Base-by-base conservation (phyloP, 2,113 vertebrate species). In the Neotragus pygmaeus region DNA sequence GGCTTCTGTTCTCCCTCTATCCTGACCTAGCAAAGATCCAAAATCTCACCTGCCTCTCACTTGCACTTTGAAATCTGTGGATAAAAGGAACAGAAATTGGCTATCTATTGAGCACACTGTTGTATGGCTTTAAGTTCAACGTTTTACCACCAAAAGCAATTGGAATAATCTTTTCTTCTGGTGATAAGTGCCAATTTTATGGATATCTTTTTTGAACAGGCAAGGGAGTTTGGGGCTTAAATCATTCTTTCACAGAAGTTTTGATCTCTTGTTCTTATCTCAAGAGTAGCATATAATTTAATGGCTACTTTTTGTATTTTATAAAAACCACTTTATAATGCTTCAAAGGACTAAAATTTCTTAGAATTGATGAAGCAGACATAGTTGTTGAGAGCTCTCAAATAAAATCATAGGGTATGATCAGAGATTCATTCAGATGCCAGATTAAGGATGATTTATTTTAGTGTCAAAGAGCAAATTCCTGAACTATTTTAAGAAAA, bases 321-420 rank as follows among this genome's bases (percentile, higher is more conserved):
- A 88, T 94, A 96, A 88, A 96, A 96, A 88, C 36, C 43, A 77
- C 64, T 55, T 77, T 89, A 96, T 47, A 88, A 85, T 90, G 11
- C 21, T 81, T 57, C 47, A 86, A 33, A 66, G 36, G 13, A 27
- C 45, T 83, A 55, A 94, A 82, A 78, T 94, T 77, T 66, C 83
- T 45, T 96, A 64, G 86, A 91, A 64, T 64, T 33, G 13, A 28
- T 84, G 62, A 97, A 94, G 77, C 60, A 89, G 57, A 89, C 92
- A 73, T 92, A 93, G 81, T 64, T 81, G 57, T 84, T 84, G 39
- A 70, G 49, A 78, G 19, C 36, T 57, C 30, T 97, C 58, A 87
- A 60, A 55, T 95, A 51, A 89, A 80, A 21, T 85, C 53, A 77
- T 19, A 39, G 58, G 70, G 84, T 45, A 36, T 73, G 82, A 77